These are phyloP conservation scores for Vulpes lagopus DNA, from an alignment of 2,113 vertebrate species.

Conservation along the genomic window DNA sequence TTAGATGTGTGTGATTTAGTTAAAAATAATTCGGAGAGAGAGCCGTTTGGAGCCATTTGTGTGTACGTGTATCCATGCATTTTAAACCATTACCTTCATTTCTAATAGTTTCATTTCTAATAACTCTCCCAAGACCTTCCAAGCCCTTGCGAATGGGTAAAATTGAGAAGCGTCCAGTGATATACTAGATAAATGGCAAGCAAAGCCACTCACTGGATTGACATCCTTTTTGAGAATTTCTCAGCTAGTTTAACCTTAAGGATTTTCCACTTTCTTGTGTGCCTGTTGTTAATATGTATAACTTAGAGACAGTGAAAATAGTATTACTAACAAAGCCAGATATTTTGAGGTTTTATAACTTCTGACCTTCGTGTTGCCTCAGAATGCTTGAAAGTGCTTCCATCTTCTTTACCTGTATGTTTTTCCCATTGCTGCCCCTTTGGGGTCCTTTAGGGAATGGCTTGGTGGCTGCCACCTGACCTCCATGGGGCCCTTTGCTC, in stretches of 20 bases:
- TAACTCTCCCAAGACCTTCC: not conserved
- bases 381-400: not conserved
- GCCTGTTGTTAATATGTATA: not conserved
- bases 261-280: not conserved
- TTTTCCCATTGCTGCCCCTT: not conserved
- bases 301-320: not conserved
- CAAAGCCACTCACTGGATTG: not conserved
- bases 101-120: not conserved
- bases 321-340: not conserved
- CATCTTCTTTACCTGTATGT: not conserved
- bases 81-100: slow-evolving; percentile 37
- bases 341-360: slow-evolving; percentile 27
- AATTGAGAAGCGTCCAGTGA: not conserved
- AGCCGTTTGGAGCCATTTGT: not conserved
- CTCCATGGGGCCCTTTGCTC: not conserved
- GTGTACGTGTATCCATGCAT: not conserved
- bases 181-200: not conserved
- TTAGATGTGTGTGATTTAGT: not conserved
- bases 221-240: not conserved
- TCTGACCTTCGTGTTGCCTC: not conserved
- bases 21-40: not conserved
- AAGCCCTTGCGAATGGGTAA: not conserved
- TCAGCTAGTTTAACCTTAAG: not conserved
- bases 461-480: not conserved
- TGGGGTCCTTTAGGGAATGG: accelerated